A percentile compares a stretch with the other conserved stretches of the same genome.
Conservation (phyloP, 2,113 vertebrate genomes). For the Oreochromis aureus region DNA sequence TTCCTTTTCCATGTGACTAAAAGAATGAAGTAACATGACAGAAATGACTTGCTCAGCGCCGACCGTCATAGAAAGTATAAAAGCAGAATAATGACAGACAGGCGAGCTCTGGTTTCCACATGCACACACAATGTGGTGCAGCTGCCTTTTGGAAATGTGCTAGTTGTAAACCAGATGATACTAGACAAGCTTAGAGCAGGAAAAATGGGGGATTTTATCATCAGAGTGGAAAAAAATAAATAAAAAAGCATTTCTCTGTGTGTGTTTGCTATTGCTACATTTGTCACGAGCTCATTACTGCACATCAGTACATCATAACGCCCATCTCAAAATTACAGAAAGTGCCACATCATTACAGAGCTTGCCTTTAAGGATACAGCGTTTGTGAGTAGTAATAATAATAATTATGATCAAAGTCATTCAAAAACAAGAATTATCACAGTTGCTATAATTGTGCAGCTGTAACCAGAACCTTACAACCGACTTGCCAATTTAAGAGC, state of each 20-base stretch:
- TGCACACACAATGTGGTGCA: background rate
- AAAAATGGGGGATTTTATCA: background rate
- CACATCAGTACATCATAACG: background rate
- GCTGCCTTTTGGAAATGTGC: slow-evolving; percentile 19
- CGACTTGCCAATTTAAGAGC: background rate
- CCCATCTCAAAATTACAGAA: background rate
- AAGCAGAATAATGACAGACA: background rate
- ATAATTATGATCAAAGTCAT: background rate
- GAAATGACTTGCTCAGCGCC: background rate
- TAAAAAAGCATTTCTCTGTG: background rate
- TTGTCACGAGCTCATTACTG: background rate
- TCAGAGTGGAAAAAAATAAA: background rate
- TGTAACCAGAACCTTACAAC: background rate
- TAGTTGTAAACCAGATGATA: slow-evolving; percentile 7
- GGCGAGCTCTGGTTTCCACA: background rate
- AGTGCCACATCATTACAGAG: background rate
- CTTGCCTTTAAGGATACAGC: background rate
- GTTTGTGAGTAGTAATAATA: background rate
- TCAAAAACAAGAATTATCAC: background rate
- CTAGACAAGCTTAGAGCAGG: background rate
- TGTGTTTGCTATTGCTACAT: background rate
- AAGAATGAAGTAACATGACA: slow-evolving; percentile 8
- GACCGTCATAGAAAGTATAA: background rate
- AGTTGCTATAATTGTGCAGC: background rate
- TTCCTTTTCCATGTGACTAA: background rate